Evolutionary conservation across 2,888 invertebrate species (phyloP).

Genomic region (Octodonta nipae): DNA sequence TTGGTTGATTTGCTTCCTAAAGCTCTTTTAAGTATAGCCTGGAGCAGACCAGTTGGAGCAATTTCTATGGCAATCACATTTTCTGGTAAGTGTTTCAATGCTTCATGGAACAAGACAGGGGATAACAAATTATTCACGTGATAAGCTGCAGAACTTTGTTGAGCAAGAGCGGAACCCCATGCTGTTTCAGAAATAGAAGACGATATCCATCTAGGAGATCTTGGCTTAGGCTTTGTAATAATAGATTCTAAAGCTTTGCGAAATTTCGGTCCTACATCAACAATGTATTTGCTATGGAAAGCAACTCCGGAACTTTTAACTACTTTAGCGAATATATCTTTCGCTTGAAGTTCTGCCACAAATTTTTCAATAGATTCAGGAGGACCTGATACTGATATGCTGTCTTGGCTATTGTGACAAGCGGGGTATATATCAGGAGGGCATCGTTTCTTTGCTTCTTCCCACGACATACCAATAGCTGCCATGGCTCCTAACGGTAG

Average conservation of each 20-base stretch:
- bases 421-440: slow-evolving; percentile 73
- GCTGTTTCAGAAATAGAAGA: slow-evolving; percentile 78
- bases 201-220: slow-evolving; percentile 79
- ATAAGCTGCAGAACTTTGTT: slow-evolving; percentile 79
- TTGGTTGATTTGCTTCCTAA: slow-evolving; percentile 59
- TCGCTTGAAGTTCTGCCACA: slow-evolving; percentile 53
- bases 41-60: slow-evolving; percentile 87
- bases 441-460: slow-evolving; percentile 57
- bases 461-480: slow-evolving; percentile 82
- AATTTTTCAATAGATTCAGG: slow-evolving; percentile 53
- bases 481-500: slow-evolving; percentile 76
- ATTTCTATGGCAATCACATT: slow-evolving; percentile 84
- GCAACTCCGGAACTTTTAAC: slow-evolving; percentile 82
- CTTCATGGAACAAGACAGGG: slow-evolving; percentile 87
- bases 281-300: slow-evolving; percentile 90
- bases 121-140: slow-evolving; percentile 92
- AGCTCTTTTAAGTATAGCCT: slow-evolving; percentile 83
- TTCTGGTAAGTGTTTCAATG: slow-evolving; percentile 67
- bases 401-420: slow-evolving; percentile 89
- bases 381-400: slow-evolving; percentile 88
- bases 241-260: slow-evolving; percentile 65
- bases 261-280: slow-evolving; percentile 70
- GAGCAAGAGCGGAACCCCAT: slow-evolving; percentile 67
- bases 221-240: slow-evolving; percentile 64
- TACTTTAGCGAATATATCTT: slow-evolving; percentile 69